A percentile compares a stretch with the other conserved stretches of the same genome.
phyloP scores from a whole-genome alignment of 1,140 invertebrate genomes.

The Scaptomyza hsui region DNA sequence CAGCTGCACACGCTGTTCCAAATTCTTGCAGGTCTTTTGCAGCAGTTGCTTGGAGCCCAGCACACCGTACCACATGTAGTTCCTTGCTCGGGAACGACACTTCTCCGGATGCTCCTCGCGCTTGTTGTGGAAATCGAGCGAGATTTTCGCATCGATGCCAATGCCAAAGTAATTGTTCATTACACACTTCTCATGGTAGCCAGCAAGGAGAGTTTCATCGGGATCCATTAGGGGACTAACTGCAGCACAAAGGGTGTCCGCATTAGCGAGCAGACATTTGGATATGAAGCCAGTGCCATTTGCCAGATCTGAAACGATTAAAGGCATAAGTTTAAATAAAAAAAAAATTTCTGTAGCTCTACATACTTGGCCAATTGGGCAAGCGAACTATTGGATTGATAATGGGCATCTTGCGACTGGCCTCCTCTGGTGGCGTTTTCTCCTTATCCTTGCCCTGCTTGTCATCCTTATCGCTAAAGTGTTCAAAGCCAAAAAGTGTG shows the following conservation, averaged over 20 bases:
- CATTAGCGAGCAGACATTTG: conserved; percentile 96
- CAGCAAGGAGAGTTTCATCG: conserved; percentile 94
- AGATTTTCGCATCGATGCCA: conserved; percentile 99
- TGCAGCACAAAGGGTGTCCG: conserved; percentile 97
- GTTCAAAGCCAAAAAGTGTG: conserved; percentile 75
- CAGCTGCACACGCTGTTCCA: conserved; percentile 96
- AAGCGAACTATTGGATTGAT: conserved; percentile 94
- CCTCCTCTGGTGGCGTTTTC: conserved; percentile 84
- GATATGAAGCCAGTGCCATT: conserved; percentile 92
- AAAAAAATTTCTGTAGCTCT: conserved; percentile 4
- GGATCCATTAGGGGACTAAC: conserved; percentile 96
- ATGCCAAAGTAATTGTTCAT: conserved; percentile 99
- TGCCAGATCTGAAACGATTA: conserved; percentile 85
- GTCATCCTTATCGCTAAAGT: conserved; percentile 59
- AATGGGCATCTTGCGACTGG: conserved; percentile 91
- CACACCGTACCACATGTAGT: conserved; percentile 99
- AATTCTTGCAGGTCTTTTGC: conserved; percentile 97
- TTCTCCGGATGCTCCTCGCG: conserved; percentile 99
- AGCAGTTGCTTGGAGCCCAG: conserved; percentile 96
- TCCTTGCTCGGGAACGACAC: conserved; percentile 95
- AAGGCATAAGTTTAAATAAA: neutral
- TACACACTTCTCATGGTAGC: conserved; percentile 96
- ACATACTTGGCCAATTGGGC: conserved; percentile 94
- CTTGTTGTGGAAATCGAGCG: conserved; percentile 98
- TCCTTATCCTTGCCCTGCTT: conserved; percentile 73